These are phyloP conservation scores for Perca schrenkii DNA, from an alignment of 2,113 vertebrate genomes.

Conservation along the genomic window DNA sequence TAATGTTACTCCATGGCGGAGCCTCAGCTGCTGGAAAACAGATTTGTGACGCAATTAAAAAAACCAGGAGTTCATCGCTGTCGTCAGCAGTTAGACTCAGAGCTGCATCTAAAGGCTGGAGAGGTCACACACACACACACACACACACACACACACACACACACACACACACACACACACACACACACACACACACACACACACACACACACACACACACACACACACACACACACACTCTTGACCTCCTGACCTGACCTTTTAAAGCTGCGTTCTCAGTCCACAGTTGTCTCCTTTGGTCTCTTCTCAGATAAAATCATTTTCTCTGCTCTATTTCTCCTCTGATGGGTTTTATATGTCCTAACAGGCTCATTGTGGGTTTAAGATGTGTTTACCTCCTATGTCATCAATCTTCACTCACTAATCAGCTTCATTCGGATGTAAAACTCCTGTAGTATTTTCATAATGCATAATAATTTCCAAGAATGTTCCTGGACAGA, in stretches of 20 bases:
- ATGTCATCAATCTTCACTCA: not conserved
- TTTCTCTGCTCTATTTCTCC: not conserved
- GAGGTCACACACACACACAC: not conserved
- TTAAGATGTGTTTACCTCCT: not conserved
- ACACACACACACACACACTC: constrained; percentile 6
- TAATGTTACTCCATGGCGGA: not conserved
- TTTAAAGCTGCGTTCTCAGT: constrained; percentile 41
- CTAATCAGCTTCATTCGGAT: not conserved
- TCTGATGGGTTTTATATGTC: not conserved
- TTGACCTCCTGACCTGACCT: constrained; percentile 48
- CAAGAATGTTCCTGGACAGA: no score
- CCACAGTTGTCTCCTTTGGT: constrained; percentile 31
- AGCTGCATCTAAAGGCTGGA: not conserved
- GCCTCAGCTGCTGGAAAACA: constrained; percentile 1
- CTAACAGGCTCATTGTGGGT: not conserved
- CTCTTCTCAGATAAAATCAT: not conserved
- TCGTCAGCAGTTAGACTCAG: constrained; percentile 42
- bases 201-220: constrained; percentile 13
- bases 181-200: constrained; percentile 12
- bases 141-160: constrained; percentile 6
- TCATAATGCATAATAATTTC: no score
- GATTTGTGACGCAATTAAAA: constrained; percentile 16
- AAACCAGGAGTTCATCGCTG: constrained; percentile 25
- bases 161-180: constrained; percentile 9
- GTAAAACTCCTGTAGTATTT: not conserved